Conservation (phyloP, 2,888 invertebrate species). For the Stenichneumon culpator region DNA sequence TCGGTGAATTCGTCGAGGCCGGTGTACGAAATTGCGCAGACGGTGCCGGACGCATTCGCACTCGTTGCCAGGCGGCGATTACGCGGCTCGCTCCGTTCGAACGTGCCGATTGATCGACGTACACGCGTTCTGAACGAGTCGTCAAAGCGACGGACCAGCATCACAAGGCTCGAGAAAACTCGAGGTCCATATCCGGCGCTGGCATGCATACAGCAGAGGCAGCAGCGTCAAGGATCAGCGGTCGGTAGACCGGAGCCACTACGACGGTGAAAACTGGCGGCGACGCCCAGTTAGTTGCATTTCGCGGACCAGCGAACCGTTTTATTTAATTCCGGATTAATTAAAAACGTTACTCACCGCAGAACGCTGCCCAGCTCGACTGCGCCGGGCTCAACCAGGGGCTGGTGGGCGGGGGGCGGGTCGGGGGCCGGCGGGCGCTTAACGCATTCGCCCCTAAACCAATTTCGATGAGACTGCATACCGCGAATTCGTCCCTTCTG, state of each 20-base stretch:
- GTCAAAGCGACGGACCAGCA: slow-evolving; percentile 10
- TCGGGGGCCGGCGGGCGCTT: slow-evolving; percentile 19
- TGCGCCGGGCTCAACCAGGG: background rate
- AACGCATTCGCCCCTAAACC: slow-evolving; percentile 64
- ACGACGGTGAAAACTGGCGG: slow-evolving; percentile 30
- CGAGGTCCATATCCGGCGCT: background rate
- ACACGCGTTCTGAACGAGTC: background rate
- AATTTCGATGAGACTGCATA: slow-evolving; percentile 60
- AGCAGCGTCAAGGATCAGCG: slow-evolving; percentile 35
- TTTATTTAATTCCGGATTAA: slow-evolving; percentile 75
- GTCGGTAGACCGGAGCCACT: slow-evolving; percentile 24
- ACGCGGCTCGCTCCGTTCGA: slow-evolving; percentile 31
- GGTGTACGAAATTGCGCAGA: background rate
- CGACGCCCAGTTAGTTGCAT: slow-evolving; percentile 68
- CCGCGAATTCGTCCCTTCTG: slow-evolving; percentile 45
- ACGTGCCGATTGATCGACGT: slow-evolving; percentile 57
- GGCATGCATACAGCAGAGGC: background rate
- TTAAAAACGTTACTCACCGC: slow-evolving; percentile 73
- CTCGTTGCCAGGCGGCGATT: slow-evolving; percentile 5
- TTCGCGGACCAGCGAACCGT: slow-evolving; percentile 72
- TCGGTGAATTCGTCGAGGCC: no score
- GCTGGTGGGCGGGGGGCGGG: background rate
- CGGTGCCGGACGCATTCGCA: background rate
- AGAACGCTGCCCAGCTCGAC: slow-evolving; percentile 51
- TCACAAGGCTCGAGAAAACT: background rate